These are phyloP conservation scores for Pygoscelis adeliae DNA, from an alignment of 2,113 vertebrate genomes.

Conservation along the genomic window DNA sequence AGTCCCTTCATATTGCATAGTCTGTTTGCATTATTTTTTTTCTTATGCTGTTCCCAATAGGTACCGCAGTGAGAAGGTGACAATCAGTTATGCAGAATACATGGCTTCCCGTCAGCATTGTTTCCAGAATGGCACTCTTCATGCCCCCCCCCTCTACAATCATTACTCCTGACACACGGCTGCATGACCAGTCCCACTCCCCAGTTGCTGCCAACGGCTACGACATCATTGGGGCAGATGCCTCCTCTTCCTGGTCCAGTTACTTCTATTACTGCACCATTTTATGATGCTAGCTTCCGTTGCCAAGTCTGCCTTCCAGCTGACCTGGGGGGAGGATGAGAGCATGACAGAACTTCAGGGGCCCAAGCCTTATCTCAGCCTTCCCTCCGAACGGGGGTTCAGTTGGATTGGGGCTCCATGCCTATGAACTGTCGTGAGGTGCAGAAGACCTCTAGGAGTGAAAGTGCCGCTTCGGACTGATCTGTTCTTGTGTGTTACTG, in stretches of 20 bases:
- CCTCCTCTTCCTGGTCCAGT: constrained; percentile 88
- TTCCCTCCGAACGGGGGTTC: constrained; percentile 75
- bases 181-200: constrained; percentile 84
- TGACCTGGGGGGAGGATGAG: constrained; percentile 71
- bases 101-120: constrained; percentile 85
- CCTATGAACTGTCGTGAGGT: constrained; percentile 64
- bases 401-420: constrained; percentile 75
- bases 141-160: constrained; percentile 87
- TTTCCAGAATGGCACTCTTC: constrained; percentile 86
- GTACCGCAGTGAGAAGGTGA: constrained; percentile 88
- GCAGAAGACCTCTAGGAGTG: constrained; percentile 63
- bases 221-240: constrained; percentile 84
- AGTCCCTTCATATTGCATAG: accelerated
- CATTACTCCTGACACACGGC: constrained; percentile 90
- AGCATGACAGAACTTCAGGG: constrained; percentile 75
- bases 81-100: constrained; percentile 86
- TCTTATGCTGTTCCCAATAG: constrained; percentile 22
- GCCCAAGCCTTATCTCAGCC: constrained; percentile 83
- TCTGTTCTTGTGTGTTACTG: constrained; percentile 5
- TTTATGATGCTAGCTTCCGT: constrained; percentile 89
- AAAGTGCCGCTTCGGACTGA: constrained; percentile 59
- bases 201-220: constrained; percentile 82
- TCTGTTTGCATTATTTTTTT: accelerated
- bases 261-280: constrained; percentile 91
- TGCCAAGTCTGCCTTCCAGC: constrained; percentile 84